A percentile compares a stretch with the other conserved stretches of the same genome.
These are phyloP conservation scores for Gila robusta DNA, from an alignment of 2,797 vertebrate genomes.

Conservation along the genomic window DNA sequence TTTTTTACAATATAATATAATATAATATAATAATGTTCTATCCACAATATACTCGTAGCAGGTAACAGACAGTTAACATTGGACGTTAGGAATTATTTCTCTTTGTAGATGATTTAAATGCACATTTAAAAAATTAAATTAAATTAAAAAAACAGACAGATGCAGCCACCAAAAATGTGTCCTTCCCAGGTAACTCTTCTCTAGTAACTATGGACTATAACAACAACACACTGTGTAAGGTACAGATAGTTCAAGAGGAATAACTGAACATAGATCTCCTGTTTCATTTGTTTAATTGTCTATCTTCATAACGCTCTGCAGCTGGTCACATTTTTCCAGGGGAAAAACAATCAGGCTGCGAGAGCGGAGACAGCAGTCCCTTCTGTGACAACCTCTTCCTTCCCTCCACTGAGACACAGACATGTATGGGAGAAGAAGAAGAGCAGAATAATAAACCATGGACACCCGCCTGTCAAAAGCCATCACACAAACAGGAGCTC, in stretches of 20 bases:
- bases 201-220: neutral
- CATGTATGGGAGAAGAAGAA: constrained; percentile 11
- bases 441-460: constrained; percentile 11
- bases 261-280: neutral
- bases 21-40: no score
- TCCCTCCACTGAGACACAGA: constrained; percentile 31
- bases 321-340: neutral
- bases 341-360: constrained; percentile 19
- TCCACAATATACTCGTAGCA: no score
- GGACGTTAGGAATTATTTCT: neutral
- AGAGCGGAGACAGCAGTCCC: neutral
- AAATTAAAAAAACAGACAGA: neutral
- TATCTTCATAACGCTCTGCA: neutral
- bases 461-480: constrained; percentile 35
- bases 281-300: neutral
- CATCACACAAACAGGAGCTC: constrained; percentile 33
- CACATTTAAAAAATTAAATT: neutral
- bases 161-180: neutral
- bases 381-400: constrained; percentile 25
- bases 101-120: neutral
- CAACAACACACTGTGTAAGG: neutral
- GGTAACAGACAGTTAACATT: no score
- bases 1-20: neutral
- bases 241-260: neutral
- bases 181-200: neutral